Conservation (phyloP, 2,797 vertebrate genomes). For the Neosilurus mollespiculum region DNA sequence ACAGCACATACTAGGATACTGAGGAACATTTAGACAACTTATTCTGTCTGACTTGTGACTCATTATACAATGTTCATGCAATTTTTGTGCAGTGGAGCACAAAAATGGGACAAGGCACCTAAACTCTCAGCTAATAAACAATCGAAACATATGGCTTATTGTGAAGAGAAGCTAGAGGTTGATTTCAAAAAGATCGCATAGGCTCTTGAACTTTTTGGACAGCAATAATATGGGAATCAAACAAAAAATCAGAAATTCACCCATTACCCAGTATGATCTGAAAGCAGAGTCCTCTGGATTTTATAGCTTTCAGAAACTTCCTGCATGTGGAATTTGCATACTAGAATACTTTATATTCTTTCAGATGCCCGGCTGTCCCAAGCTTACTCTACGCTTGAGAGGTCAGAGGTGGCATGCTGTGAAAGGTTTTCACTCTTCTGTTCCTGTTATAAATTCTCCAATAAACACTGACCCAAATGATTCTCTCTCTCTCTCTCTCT, state of each 20-base stretch:
- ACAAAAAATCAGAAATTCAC: background rate
- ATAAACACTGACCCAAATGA: conserved; percentile 24
- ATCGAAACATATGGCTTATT: background rate
- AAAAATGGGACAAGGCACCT: background rate
- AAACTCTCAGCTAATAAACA: conserved; percentile 9
- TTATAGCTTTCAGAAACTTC: background rate
- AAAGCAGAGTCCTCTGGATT: background rate
- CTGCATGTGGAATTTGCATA: conserved; percentile 3
- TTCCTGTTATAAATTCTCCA: conserved; percentile 37
- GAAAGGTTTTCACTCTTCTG: conserved; percentile 21
- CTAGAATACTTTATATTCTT: background rate
- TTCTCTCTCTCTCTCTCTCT: conserved; percentile 2
- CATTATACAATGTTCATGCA: background rate
- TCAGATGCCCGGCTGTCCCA: conserved; percentile 32
- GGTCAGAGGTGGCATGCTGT: conserved; percentile 13
- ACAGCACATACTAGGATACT: conserved; percentile 7
- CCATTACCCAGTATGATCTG: background rate
- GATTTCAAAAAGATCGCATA: background rate
- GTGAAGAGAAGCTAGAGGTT: background rate
- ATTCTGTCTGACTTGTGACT: background rate
- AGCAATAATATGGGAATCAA: conserved; percentile 9
- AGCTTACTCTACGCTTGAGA: conserved; percentile 17
- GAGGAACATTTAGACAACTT: background rate
- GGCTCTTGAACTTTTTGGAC: background rate
- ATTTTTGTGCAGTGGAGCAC: background rate